Conservation (phyloP, 2,797 vertebrate species). For the Phrynocephalus forsythii region DNA sequence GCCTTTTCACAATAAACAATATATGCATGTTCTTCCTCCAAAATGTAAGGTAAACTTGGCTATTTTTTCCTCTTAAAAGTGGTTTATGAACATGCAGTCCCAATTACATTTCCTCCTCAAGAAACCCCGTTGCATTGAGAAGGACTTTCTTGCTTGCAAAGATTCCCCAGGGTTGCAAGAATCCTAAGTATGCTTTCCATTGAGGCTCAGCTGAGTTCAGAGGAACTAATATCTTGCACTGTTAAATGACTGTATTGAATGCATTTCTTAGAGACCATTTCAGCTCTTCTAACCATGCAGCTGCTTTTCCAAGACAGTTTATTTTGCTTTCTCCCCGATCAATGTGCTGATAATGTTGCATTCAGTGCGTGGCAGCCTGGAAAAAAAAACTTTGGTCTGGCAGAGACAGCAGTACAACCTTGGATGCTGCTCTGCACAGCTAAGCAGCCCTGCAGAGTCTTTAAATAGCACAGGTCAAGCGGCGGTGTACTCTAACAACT, state of each 20-base stretch:
- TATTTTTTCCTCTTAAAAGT: not conserved
- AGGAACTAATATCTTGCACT: not conserved
- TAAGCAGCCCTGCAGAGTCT: conserved; percentile 60
- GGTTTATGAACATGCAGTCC: not conserved
- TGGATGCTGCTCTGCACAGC: conserved; percentile 62
- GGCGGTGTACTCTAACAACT: conserved; percentile 52
- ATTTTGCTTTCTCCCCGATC: not conserved
- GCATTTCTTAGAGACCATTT: not conserved
- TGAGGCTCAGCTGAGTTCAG: not conserved
- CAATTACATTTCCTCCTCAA: not conserved
- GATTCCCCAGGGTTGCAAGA: not conserved
- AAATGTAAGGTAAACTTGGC: not conserved
- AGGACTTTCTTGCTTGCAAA: not conserved
- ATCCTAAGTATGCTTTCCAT: too few relatives aligned
- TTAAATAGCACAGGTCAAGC: conserved; percentile 70
- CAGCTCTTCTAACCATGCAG: not conserved
- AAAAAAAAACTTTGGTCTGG: conserved; percentile 15
- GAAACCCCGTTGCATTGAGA: not conserved
- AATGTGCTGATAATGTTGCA: not conserved
- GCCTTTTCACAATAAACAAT: not conserved
- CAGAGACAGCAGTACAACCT: conserved; percentile 37
- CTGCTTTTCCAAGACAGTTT: not conserved
- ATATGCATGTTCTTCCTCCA: not conserved
- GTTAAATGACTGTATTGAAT: not conserved
- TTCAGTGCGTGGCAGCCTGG: conserved; percentile 11